phyloP scores from a whole-genome alignment of 1,140 invertebrate species.

The Diachasma alloeum region DNA sequence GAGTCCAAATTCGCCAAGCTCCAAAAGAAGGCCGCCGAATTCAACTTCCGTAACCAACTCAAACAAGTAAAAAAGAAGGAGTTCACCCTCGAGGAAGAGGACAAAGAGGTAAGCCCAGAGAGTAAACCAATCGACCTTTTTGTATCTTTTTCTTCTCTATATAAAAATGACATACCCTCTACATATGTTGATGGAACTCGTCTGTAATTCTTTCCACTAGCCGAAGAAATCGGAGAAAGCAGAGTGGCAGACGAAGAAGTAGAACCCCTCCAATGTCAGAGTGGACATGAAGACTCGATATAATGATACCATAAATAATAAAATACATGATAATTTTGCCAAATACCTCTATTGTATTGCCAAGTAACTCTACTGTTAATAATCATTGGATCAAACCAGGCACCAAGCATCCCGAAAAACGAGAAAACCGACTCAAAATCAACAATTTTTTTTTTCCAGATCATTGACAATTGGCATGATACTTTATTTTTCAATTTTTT shows the following conservation, averaged over 20 bases:
- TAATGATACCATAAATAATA: slow-evolving; percentile 24
- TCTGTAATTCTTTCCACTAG: slow-evolving; percentile 68
- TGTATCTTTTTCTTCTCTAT: background rate
- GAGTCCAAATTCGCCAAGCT: slow-evolving; percentile 99
- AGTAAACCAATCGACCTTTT: background rate
- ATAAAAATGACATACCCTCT: background rate
- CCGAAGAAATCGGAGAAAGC: slow-evolving; percentile 82
- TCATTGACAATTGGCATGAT: slow-evolving; percentile 22
- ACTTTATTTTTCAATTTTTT: slow-evolving; percentile 2
- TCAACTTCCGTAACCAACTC: slow-evolving; percentile 99
- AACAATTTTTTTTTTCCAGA: slow-evolving; percentile 15
- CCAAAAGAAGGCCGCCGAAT: slow-evolving; percentile 96
- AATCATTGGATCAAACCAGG: background rate
- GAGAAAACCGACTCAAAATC: background rate
- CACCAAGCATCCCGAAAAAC: background rate
- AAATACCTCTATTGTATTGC: background rate
- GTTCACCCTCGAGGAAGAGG: slow-evolving; percentile 97
- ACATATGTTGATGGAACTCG: background rate
- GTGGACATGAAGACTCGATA: slow-evolving; percentile 35
- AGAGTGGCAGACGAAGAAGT: slow-evolving; percentile 83
- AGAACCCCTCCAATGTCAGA: slow-evolving; percentile 50
- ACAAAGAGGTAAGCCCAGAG: slow-evolving; percentile 81
- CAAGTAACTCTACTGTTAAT: background rate
- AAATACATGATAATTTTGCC: background rate
- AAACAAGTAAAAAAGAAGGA: slow-evolving; percentile 99